Evolutionary conservation across 2,113 vertebrate genomes (phyloP).

Genomic region (Zeus faber): DNA sequence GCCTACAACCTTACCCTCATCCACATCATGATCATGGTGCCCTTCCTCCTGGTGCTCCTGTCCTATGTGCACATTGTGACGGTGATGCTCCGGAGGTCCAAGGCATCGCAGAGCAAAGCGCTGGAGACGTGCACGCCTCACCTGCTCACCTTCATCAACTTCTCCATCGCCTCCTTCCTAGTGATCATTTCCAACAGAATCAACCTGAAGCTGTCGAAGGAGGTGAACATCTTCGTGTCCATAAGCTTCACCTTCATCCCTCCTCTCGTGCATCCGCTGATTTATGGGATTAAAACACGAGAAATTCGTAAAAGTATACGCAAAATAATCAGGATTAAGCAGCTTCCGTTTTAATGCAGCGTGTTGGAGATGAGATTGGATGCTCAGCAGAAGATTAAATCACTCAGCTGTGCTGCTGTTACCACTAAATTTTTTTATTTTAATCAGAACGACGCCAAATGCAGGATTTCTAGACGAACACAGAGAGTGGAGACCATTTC

Average conservation of each 20-base stretch:
- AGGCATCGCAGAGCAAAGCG: conserved; percentile 14
- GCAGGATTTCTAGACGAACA: too few relatives aligned
- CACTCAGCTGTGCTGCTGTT: too few relatives aligned
- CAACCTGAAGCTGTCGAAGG: not conserved
- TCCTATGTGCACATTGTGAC: conserved; percentile 24
- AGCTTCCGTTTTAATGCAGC: too few relatives aligned
- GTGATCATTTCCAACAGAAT: conserved; percentile 15
- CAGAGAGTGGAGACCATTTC: too few relatives aligned
- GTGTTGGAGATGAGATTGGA: too few relatives aligned
- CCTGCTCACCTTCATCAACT: conserved; percentile 28
- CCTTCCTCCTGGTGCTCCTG: conserved; percentile 9
- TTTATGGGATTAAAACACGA: conserved; percentile 30
- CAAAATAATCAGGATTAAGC: not conserved
- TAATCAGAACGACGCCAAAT: too few relatives aligned
- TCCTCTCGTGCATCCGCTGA: conserved; percentile 27
- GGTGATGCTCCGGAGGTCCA: not conserved
- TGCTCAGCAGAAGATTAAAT: too few relatives aligned
- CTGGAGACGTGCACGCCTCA: conserved; percentile 30
- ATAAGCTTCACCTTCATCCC: conserved; percentile 15
- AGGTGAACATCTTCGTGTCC: not conserved
- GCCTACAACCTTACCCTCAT: conserved; percentile 6
- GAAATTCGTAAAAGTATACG: conserved; percentile 20
- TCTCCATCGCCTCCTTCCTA: conserved; percentile 17
- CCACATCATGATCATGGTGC: not conserved
- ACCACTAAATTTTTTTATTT: too few relatives aligned